Conservation (phyloP, 2,113 vertebrate genomes). For the Mormoops blainvillei region DNA sequence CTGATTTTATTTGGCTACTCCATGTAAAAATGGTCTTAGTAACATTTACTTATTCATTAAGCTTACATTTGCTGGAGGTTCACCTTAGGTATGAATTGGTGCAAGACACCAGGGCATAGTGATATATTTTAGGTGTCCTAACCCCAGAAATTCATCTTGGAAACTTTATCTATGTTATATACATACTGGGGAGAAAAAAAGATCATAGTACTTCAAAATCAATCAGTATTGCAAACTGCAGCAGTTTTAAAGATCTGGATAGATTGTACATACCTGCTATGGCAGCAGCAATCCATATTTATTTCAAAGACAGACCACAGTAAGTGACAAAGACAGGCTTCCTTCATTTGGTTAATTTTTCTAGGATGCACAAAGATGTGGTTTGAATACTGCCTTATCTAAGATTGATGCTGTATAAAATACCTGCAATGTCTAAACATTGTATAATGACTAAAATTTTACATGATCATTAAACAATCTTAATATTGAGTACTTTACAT, state of each 20-base stretch:
- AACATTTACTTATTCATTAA: conserved; percentile 43
- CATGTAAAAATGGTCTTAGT: conserved; percentile 19
- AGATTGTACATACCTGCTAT: background rate
- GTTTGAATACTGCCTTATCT: background rate
- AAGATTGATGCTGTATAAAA: background rate
- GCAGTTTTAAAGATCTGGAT: conserved; percentile 3
- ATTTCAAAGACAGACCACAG: conserved; percentile 3
- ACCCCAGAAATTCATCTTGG: background rate
- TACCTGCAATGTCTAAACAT: conserved; percentile 16
- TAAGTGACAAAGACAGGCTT: conserved; percentile 7
- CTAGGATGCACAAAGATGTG: background rate
- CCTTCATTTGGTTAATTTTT: conserved; percentile 45
- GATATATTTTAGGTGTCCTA: background rate
- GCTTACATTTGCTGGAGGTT: background rate
- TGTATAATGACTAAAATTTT: background rate
- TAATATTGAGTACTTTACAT: conserved; percentile 40
- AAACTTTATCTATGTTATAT: background rate
- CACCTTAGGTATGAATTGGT: background rate
- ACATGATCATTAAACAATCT: background rate
- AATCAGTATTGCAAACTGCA: background rate
- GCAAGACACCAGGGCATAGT: background rate
- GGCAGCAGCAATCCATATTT: background rate
- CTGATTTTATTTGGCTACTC: conserved; percentile 34
- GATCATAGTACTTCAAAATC: background rate
- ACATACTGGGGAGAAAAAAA: background rate